Evolutionary conservation across 1,140 invertebrate species (phyloP).

Genomic region (Leptinotarsa undecemlineata): DNA sequence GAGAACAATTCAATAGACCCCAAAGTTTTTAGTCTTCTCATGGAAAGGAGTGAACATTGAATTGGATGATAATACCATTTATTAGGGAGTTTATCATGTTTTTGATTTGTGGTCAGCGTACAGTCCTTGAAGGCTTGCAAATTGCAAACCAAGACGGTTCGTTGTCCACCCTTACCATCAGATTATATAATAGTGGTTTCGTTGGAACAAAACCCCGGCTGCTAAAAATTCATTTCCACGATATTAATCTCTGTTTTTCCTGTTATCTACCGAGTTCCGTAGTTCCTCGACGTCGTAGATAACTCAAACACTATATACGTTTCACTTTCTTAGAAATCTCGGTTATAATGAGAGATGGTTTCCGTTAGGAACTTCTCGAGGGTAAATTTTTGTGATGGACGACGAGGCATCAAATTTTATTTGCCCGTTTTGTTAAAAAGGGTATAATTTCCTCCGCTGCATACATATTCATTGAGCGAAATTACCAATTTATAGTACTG

Average conservation of each 20-base stretch:
- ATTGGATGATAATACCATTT: too few relatives aligned
- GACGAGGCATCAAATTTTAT: constrained; percentile 23
- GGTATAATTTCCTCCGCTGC: constrained; percentile 24
- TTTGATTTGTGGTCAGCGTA: too few relatives aligned
- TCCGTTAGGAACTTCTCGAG: constrained; percentile 21
- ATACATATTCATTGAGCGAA: constrained; percentile 24
- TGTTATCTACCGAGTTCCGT: not conserved
- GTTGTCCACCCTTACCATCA: too few relatives aligned
- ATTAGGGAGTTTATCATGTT: too few relatives aligned
- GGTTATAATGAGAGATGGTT: constrained; percentile 26
- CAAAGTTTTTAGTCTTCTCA: too few relatives aligned
- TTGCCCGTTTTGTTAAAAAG: constrained; percentile 24
- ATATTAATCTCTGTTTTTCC: constrained; percentile 1
- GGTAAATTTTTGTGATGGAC: constrained; percentile 26
- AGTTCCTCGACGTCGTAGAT: constrained; percentile 10
- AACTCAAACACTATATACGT: constrained; percentile 25
- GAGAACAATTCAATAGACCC: too few relatives aligned
- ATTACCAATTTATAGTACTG: constrained; percentile 27
- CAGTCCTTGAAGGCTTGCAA: too few relatives aligned
- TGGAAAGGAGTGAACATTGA: too few relatives aligned
- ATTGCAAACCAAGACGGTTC: too few relatives aligned
- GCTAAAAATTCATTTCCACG: not conserved
- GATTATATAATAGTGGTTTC: too few relatives aligned
- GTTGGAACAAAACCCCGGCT: not conserved
- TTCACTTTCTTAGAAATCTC: constrained; percentile 31